phyloP scores from a whole-genome alignment of 2,888 invertebrate species.

The Trisateles emortualis region DNA sequence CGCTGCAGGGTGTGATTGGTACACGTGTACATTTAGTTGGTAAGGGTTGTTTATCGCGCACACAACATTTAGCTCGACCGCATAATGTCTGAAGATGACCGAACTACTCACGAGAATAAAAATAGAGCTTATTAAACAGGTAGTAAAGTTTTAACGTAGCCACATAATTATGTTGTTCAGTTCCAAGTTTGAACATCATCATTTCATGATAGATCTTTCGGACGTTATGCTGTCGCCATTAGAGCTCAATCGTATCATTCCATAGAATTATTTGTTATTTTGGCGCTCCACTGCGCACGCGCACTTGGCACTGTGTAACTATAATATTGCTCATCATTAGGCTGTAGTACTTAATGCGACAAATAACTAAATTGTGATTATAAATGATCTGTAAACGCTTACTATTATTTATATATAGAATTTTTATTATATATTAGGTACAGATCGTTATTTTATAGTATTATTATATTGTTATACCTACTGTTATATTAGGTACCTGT shows the following conservation, averaged over 20 bases:
- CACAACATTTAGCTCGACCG: neutral
- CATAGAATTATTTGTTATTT: neutral
- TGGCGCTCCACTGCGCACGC: constrained; percentile 3
- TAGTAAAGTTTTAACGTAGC: too few relatives aligned
- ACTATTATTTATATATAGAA: constrained; percentile 12
- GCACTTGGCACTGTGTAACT: constrained; percentile 60
- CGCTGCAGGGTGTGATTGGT: neutral
- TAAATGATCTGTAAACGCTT: constrained; percentile 43
- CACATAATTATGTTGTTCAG: too few relatives aligned
- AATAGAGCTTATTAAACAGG: too few relatives aligned
- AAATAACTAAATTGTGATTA: constrained; percentile 48
- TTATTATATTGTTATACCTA: neutral
- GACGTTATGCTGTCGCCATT: neutral
- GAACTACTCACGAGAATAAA: neutral
- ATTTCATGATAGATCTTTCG: neutral
- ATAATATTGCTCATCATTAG: constrained; percentile 36
- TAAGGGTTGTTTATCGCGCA: too few relatives aligned
- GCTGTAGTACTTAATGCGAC: constrained; percentile 35
- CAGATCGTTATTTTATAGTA: neutral
- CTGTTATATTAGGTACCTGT: too few relatives aligned
- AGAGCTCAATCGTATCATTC: constrained; percentile 13
- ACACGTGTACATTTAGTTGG: neutral
- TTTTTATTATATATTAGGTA: constrained; percentile 14
- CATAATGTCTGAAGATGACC: neutral
- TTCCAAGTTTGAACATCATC: too few relatives aligned